Conservation (phyloP, 1,140 invertebrate species). For the Platyscapa corneri region DNA sequence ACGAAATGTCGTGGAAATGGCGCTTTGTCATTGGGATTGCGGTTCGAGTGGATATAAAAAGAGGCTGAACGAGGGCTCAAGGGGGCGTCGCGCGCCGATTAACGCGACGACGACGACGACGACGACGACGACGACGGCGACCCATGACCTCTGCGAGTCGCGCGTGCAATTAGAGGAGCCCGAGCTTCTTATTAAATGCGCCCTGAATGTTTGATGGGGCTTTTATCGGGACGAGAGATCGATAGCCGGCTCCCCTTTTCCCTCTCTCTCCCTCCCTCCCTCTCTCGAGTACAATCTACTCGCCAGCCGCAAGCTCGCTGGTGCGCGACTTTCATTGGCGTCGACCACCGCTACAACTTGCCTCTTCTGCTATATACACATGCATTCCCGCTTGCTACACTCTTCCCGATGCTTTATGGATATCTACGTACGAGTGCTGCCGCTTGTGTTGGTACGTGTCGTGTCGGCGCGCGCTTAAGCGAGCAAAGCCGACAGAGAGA, state of each 20-base stretch:
- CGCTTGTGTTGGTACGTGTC: neutral
- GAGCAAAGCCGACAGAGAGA: constrained; percentile 16
- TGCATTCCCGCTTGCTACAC: neutral
- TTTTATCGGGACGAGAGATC: constrained; percentile 49
- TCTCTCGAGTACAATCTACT: neutral
- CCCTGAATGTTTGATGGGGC: constrained; percentile 54
- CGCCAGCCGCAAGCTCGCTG: constrained; percentile 43
- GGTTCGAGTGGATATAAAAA: no score
- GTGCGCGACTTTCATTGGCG: constrained; percentile 47
- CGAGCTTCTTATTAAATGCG: constrained; percentile 51
- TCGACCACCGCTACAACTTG: constrained; percentile 16
- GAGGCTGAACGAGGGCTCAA: no score
- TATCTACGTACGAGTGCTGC: neutral
- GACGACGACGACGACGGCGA: no score
- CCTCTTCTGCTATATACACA: neutral
- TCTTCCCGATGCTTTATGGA: neutral
- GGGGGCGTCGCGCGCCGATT: no score
- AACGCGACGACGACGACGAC: neutral
- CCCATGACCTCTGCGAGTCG: neutral
- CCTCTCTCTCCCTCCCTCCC: neutral
- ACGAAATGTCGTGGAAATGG: no score
- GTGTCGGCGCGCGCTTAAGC: constrained; percentile 41
- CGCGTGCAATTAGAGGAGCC: constrained; percentile 20
- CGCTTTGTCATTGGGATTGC: no score
- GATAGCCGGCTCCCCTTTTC: constrained; percentile 32